Conservation (phyloP, 2,888 invertebrate genomes). For the Ormyrus rosae region DNA sequence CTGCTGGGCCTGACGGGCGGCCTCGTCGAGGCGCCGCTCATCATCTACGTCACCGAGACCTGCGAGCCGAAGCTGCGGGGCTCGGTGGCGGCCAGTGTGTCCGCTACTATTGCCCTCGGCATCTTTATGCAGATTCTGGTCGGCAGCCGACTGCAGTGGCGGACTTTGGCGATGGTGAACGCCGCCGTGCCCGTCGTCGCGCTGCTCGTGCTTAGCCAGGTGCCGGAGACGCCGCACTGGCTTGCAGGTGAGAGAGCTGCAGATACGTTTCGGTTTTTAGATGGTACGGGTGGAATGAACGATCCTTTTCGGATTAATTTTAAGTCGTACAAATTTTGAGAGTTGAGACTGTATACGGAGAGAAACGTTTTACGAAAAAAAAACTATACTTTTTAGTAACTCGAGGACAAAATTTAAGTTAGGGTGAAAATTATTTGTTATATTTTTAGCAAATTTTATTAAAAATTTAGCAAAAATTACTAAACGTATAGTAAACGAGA, state of each 20-base stretch:
- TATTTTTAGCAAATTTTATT: too few species aligned
- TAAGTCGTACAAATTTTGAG: too few species aligned
- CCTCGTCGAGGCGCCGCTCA: conserved; percentile 23
- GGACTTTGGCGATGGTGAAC: conserved; percentile 22
- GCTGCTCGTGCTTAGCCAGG: not conserved
- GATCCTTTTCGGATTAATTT: too few species aligned
- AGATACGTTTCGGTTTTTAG: too few species aligned
- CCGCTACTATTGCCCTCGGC: conserved; percentile 18
- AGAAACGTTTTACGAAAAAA: too few species aligned
- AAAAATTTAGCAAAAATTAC: too few species aligned
- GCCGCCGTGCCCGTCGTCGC: not conserved
- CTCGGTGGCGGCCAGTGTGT: conserved; percentile 2
- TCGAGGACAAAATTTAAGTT: too few species aligned
- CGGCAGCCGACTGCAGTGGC: conserved; percentile 31
- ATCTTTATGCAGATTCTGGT: conserved; percentile 34
- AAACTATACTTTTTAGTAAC: too few species aligned
- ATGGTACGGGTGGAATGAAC: too few species aligned
- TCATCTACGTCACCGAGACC: conserved; percentile 39
- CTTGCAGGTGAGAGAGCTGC: conserved; percentile 29
- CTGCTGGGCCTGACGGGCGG: conserved; percentile 24
- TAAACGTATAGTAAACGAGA: too few species aligned
- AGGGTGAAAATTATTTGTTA: too few species aligned
- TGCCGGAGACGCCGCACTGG: conserved; percentile 48
- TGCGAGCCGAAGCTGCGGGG: conserved; percentile 31
- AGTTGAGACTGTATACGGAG: too few species aligned